Percentiles rank a stretch among this genome's conserved stretches.
Conservation (phyloP, 64 coral and sea anemone species). For the Hydrozoanthus tunicans region DNA sequence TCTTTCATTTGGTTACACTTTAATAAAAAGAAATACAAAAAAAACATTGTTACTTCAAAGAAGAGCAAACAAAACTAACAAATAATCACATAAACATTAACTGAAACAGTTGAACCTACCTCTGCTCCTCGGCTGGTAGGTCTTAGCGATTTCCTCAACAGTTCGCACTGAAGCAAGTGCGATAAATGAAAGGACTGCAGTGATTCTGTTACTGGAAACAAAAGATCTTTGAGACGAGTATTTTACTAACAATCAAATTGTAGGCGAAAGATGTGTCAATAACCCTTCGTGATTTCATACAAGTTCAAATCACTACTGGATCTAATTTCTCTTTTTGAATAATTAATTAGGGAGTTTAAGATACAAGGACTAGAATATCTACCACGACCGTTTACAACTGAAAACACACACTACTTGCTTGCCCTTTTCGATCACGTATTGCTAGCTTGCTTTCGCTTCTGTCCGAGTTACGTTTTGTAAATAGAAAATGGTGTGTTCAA, state of each 20-base stretch:
- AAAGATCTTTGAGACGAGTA: neutral
- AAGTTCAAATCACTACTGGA: too few species aligned
- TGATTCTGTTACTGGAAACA: constrained; percentile 3
- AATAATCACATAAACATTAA: neutral
- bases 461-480: too few species aligned
- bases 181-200: constrained; percentile 20
- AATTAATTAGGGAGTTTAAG: too few species aligned
- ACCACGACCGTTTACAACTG: too few species aligned
- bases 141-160: constrained; percentile 37
- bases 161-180: constrained; percentile 64
- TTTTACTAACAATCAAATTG: too few species aligned
- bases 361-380: too few species aligned
- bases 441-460: too few species aligned
- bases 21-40: neutral
- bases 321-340: too few species aligned
- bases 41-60: neutral
- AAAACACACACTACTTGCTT: too few species aligned
- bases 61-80: neutral
- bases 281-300: too few species aligned
- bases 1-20: neutral
- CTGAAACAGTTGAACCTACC: neutral
- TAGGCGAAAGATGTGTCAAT: neutral
- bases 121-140: neutral
- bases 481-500: too few species aligned
- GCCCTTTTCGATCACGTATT: too few species aligned